A percentile compares a stretch with the other conserved stretches of the same genome.
Conservation (phyloP, 1,140 invertebrate genomes). For the Grapholita molesta region DNA sequence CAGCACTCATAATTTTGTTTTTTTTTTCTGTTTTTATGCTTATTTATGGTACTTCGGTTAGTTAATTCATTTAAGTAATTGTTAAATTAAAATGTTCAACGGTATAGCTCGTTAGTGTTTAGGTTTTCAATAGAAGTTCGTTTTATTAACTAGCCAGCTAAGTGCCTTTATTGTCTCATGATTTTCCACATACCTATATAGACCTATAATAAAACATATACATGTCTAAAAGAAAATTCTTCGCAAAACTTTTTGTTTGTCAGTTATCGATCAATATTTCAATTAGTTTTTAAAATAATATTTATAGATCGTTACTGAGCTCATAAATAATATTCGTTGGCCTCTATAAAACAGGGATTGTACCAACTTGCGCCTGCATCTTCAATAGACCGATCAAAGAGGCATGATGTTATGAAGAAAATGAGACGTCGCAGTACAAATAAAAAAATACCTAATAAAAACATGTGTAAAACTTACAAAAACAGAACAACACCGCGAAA, state of each 20-base stretch:
- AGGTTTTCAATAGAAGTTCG: not conserved
- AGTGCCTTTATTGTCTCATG: too few species aligned
- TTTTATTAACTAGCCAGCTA: not conserved
- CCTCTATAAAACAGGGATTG: conserved; percentile 12
- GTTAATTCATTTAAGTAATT: conserved; percentile 2
- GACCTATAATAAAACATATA: too few species aligned
- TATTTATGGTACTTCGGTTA: conserved; percentile 7
- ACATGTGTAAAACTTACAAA: too few species aligned
- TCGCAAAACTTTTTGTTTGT: not conserved
- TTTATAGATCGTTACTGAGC: not conserved
- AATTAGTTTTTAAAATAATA: not conserved
- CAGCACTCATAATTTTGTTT: conserved; percentile 7
- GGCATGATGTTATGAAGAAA: not conserved
- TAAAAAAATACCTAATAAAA: too few species aligned
- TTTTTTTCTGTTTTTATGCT: not conserved
- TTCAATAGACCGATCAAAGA: not conserved
- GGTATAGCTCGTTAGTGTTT: too few species aligned
- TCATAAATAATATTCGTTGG: not conserved
- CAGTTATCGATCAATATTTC: not conserved
- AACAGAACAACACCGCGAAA: too few species aligned
- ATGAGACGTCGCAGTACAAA: not conserved
- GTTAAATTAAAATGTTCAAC: too few species aligned
- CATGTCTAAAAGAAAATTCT: not conserved
- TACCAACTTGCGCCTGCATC: not conserved
- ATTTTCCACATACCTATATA: too few species aligned